Evolutionary conservation across 2,113 vertebrate genomes (phyloP), one percentile per base, ranked within the genome.

Genomic region (Penelope pileata): DNA sequence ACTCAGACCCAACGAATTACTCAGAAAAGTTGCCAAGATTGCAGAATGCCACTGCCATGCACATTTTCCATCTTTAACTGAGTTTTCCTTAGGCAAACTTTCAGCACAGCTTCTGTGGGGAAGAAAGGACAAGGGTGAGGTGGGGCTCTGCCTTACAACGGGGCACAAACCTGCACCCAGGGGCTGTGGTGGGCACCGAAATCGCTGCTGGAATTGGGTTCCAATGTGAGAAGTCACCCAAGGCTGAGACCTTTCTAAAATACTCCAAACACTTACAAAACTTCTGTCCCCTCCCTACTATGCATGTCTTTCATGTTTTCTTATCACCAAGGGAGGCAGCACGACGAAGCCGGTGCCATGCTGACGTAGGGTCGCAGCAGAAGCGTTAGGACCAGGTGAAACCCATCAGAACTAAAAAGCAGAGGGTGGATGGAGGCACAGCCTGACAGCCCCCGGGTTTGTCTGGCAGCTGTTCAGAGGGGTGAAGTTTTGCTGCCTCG

Each of bases 401-500:
- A 24, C 48, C 43, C 16, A 1, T 7, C 4, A n/a, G 34, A 40
- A 79, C 9, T 4, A 29, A 12, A 6, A 13, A 5, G 24, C 6
- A 15, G 12, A 17, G 53, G 45, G 13, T 5, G 38, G 11, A 32
- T 60, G 24, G 6, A 81, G 62, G 50, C 2, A 24, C 58, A 38
- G 42, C 30, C 30, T 2, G 38, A 38, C 42, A 84, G 27, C 29
- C 18, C 24, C 9, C 0, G 0, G 0, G 2, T 4, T 29, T 15
- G 75, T 18, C 40, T 34, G 6, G 4, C 12, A 26, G 40, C 7
- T 19, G 53, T n/a, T 12, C 27, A 6, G 1, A 2, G 27, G 40
- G 45, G 14, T 15, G 17, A 74, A 56, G 48, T 23, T 67, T 15
- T 19, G 30, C 30, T 12, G 26, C 16, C 59, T 54, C 21, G 36